These are phyloP conservation scores for Masnerella sp. DNA, from an alignment of 2,888 invertebrate genomes.

Conservation along the genomic window DNA sequence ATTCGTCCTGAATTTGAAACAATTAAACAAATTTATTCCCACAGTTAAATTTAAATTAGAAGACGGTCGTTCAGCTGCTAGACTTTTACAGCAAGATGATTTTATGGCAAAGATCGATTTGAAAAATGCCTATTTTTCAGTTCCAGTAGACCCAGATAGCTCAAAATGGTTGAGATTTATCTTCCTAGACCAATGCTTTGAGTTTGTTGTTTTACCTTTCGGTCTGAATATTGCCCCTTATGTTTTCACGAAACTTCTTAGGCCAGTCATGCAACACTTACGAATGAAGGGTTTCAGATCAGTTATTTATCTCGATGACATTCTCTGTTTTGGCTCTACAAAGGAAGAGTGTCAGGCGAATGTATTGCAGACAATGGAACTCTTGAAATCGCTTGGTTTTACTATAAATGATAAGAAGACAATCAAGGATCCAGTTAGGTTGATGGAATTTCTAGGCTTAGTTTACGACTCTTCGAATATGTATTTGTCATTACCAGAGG, in stretches of 20 bases:
- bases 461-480: no score
- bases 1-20: slow-evolving; percentile 51
- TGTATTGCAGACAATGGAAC: no score
- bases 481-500: no score
- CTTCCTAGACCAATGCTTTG: slow-evolving; percentile 41
- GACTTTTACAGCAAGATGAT: slow-evolving; percentile 24
- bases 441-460: no score
- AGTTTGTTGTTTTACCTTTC: slow-evolving; percentile 60
- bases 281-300: slow-evolving; percentile 21
- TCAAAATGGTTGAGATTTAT: slow-evolving; percentile 56
- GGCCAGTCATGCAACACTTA: slow-evolving; percentile 46
- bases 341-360: no score
- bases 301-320: slow-evolving; percentile 57
- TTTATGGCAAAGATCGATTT: slow-evolving; percentile 55
- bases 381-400: no score
- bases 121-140: slow-evolving; percentile 54
- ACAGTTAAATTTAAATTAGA: slow-evolving; percentile 49
- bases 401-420: no score
- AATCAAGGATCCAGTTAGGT: no score
- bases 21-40: slow-evolving; percentile 42
- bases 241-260: slow-evolving; percentile 58
- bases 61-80: slow-evolving; percentile 39
- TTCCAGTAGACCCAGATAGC: slow-evolving; percentile 36
- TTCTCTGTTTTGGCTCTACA: slow-evolving; percentile 48
- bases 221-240: slow-evolving; percentile 53